phyloP scores from a whole-genome alignment of 2,113 vertebrate genomes.

The Paralichthys olivaceus region DNA sequence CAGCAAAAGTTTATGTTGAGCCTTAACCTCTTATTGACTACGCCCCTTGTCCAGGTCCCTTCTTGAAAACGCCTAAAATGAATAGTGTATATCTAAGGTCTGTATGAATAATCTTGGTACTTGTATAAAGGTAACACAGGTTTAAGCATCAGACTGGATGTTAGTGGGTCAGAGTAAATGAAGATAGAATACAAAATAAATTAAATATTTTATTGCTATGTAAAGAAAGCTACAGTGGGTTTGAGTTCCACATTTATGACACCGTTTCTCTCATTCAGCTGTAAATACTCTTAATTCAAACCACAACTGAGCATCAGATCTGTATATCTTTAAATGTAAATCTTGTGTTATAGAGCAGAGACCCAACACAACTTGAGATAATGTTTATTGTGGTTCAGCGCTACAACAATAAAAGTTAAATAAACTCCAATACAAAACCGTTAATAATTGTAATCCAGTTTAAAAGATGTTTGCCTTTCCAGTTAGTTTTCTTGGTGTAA shows the following conservation, averaged over 20 bases:
- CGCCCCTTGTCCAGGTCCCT: too few relatives aligned
- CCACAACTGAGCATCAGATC: not conserved
- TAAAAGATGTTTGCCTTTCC: too few relatives aligned
- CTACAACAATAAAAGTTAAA: not conserved
- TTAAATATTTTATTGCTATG: too few relatives aligned
- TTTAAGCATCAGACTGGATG: not conserved
- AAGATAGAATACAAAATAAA: too few relatives aligned
- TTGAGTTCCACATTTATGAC: too few relatives aligned
- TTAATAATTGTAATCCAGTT: too few relatives aligned
- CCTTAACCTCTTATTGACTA: too few relatives aligned
- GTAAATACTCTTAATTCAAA: conserved; percentile 4
- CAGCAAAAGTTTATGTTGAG: too few relatives aligned
- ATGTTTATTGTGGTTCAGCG: not conserved
- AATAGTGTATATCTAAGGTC: not conserved
- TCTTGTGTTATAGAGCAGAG: not conserved
- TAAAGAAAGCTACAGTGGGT: not conserved
- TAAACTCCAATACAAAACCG: not conserved
- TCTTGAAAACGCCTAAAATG: not conserved
- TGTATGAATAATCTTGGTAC: not conserved
- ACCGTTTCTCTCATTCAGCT: not conserved
- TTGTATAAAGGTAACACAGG: not conserved
- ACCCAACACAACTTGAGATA: not conserved
- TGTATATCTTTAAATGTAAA: not conserved
- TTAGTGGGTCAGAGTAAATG: too few relatives aligned
- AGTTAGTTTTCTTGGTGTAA: too few relatives aligned